Conservation (phyloP, 2,888 invertebrate species). For the Apotomis turbidana region DNA sequence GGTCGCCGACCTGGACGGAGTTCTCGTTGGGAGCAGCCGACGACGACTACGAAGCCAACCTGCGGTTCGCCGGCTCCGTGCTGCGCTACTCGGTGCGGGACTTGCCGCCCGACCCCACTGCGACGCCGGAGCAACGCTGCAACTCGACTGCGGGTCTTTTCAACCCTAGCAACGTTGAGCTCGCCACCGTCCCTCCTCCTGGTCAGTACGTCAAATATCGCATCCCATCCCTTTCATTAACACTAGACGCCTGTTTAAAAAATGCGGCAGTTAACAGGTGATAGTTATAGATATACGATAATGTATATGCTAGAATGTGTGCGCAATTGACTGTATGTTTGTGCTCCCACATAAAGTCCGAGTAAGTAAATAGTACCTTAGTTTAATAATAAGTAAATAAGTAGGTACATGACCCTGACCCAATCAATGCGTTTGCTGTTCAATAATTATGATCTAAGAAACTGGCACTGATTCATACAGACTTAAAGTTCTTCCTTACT, state of each 20-base stretch:
- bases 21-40: slow-evolving; percentile 87
- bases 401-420: too few relatives aligned
- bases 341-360: too few relatives aligned
- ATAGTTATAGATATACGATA: too few relatives aligned
- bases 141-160: slow-evolving; percentile 88
- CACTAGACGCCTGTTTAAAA: not conserved
- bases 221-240: not conserved
- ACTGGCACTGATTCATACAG: too few relatives aligned
- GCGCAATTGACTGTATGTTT: too few relatives aligned
- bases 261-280: too few relatives aligned
- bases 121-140: slow-evolving; percentile 79
- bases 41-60: slow-evolving; percentile 87
- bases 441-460: too few relatives aligned
- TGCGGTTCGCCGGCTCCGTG: slow-evolving; percentile 89
- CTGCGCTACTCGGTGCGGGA: slow-evolving; percentile 88
- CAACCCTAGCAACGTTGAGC: slow-evolving; percentile 87
- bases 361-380: too few relatives aligned
- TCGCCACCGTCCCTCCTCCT: slow-evolving; percentile 85
- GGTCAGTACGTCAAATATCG: slow-evolving; percentile 67
- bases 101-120: slow-evolving; percentile 81
- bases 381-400: too few relatives aligned
- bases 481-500: too few relatives aligned
- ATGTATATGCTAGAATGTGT: too few relatives aligned
- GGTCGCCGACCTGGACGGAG: slow-evolving; percentile 92
- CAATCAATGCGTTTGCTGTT: too few relatives aligned